Base-by-base conservation (phyloP, 2,888 invertebrate species). In the Venustoraphidia nigricollis region DNA sequence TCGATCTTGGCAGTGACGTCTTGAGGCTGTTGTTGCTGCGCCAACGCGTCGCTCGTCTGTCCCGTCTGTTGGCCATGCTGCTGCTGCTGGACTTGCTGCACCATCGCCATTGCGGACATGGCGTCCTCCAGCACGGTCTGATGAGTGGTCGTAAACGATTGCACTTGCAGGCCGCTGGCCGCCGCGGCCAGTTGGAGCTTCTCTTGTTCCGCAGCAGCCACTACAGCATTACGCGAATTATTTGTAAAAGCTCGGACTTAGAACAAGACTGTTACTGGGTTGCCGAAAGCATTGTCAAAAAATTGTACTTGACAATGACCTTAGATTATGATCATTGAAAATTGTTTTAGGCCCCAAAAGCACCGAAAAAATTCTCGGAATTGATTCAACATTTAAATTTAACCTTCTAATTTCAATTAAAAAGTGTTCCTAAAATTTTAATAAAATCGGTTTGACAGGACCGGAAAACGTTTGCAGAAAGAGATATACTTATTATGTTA, bases 41-140 rank as follows among this genome's bases (percentile, higher is more conserved):
- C 27, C 27, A 27, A 27, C 27, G 27, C 27, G 27, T 27, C 27
- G 27, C 27, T 27, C 11, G 34, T 42, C 10, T 42, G 42, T 34
- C 27, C 11, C 11, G 11, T 11, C 27, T 45, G 43, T 51, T 49
- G 49, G 55, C 48, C 45, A 45, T 9, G 52, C 51, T 49, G 59
- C 55, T 51, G 58, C 27, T 45, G 43, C 51, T 49, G 49, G 54
- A 47, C 45, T 44, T 36, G 45, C 34, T 47, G 53, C 62, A 66
- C 6, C 60, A 63, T 53, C 60, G 66, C 50, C 64, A 65, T 63
- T 59, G 56, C 53, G 50, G 58, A 57, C 51, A 59, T 54, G 45
- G 53, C 53, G 39, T 55, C 52, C 44, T 53, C 54, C 11, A 53
- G 47, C 10, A 54, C 49, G 27, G 50, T 45, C 39, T 51, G 52